phyloP scores from a whole-genome alignment of 2,888 invertebrate species.

The Smittia sp. region DNA sequence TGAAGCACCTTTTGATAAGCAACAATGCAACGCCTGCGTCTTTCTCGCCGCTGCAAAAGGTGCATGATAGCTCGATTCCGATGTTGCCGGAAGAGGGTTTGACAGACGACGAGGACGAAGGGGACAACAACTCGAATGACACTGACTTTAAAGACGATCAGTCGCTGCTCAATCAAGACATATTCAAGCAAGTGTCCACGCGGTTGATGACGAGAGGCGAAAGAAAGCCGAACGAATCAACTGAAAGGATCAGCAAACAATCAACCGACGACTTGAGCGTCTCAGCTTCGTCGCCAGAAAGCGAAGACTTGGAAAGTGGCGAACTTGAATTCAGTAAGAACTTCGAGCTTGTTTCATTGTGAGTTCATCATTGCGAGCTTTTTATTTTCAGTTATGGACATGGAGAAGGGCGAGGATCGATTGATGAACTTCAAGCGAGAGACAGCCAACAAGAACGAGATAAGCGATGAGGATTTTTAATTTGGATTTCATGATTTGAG shows the following conservation, averaged over 20 bases:
- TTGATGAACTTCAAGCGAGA: conserved; percentile 30
- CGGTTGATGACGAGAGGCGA: conserved; percentile 17
- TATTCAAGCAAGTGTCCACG: conserved; percentile 38
- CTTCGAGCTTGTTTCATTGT: background rate
- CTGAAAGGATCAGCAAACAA: background rate
- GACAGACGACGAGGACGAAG: conserved; percentile 31
- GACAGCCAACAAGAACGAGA: conserved; percentile 7
- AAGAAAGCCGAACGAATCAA: conserved; percentile 9
- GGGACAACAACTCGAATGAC: conserved; percentile 19
- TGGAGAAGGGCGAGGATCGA: conserved; percentile 22
- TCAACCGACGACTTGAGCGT: conserved; percentile 17
- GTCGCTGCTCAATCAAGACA: conserved; percentile 30
- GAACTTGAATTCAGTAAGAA: conserved; percentile 34
- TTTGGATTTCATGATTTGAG: too few species aligned
- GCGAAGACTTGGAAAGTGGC: conserved; percentile 35
- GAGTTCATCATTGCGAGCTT: too few species aligned
- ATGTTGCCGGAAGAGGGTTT: conserved; percentile 34
- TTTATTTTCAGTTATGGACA: conserved; percentile 27
- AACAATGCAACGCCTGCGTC: conserved; percentile 30
- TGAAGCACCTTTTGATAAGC: conserved; percentile 59
- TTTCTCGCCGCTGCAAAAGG: conserved; percentile 23
- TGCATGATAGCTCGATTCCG: conserved; percentile 33
- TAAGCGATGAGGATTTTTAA: conserved; percentile 39
- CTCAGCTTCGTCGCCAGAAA: conserved; percentile 20
- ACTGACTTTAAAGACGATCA: conserved; percentile 36